These are phyloP conservation scores for Acinonyx jubatus DNA, from an alignment of 2,113 vertebrate species.

Conservation along the genomic window DNA sequence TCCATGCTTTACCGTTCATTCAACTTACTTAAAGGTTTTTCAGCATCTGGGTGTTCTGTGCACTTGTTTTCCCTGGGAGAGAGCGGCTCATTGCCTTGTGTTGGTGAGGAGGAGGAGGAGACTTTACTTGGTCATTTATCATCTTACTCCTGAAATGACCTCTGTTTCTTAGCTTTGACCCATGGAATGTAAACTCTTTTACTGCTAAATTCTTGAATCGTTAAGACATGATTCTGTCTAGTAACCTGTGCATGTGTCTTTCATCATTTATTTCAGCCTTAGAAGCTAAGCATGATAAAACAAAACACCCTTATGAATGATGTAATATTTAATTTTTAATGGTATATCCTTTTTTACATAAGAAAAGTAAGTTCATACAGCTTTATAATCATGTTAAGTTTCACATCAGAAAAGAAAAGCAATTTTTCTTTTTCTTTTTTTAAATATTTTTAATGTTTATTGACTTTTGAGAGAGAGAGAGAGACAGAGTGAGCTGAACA, in stretches of 20 bases:
- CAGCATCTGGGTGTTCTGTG: background rate
- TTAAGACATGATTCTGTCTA: background rate
- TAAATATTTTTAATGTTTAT: no score
- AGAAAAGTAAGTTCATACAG: background rate
- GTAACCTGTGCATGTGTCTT: background rate
- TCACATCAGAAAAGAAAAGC: background rate
- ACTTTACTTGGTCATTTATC: background rate
- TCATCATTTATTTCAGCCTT: background rate
- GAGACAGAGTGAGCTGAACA: no score
- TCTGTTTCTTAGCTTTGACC: background rate
- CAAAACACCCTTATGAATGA: background rate
- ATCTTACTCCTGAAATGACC: background rate
- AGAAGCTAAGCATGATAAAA: background rate
- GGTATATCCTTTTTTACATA: background rate
- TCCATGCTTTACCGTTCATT: background rate
- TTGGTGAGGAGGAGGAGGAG: background rate
- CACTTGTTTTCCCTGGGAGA: background rate
- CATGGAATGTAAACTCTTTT: background rate
- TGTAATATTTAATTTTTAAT: background rate
- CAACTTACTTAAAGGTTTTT: slow-evolving; percentile 1
- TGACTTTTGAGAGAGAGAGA: no score
- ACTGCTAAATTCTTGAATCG: background rate
- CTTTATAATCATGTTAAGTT: slow-evolving; percentile 6
- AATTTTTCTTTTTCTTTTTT: slow-evolving; percentile 25
- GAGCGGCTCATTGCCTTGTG: background rate